Percentiles rank a stretch among this genome's conserved stretches.
phyloP scores from a whole-genome alignment of 2,888 invertebrate species.

The Troides aeacus region DNA sequence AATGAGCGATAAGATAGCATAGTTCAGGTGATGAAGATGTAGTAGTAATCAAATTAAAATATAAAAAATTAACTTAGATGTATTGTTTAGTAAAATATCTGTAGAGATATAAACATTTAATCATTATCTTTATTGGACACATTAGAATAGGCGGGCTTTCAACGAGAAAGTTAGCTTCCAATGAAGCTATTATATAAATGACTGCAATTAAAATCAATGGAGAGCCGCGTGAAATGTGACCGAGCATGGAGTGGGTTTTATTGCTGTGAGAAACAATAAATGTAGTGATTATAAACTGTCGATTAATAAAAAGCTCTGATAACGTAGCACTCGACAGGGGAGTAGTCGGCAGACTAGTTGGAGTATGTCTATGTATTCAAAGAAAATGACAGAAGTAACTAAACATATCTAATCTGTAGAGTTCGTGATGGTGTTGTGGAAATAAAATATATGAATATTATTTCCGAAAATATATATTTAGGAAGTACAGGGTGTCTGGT shows the following conservation, averaged over 20 bases:
- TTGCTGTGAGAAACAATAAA: constrained; percentile 75
- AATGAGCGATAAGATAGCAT: too few relatives aligned
- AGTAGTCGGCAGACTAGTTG: constrained; percentile 17
- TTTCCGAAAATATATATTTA: too few relatives aligned
- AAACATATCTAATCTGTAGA: neutral
- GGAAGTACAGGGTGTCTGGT: too few relatives aligned
- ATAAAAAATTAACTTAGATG: neutral
- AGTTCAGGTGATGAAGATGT: too few relatives aligned
- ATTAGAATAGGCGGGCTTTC: constrained; percentile 67
- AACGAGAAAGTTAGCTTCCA: constrained; percentile 63
- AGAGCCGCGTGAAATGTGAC: constrained; percentile 66
- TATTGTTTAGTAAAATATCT: neutral
- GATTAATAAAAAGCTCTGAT: constrained; percentile 58
- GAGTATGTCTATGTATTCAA: neutral
- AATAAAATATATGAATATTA: neutral
- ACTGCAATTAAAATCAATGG: constrained; percentile 71
- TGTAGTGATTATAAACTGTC: constrained; percentile 62
- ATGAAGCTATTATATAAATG: constrained; percentile 74
- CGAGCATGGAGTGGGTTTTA: constrained; percentile 58
- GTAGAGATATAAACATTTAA: constrained; percentile 32
- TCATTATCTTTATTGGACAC: constrained; percentile 63
- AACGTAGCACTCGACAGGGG: constrained; percentile 49
- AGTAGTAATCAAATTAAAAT: neutral
- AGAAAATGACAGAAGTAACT: neutral
- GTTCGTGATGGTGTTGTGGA: neutral